These are phyloP conservation scores for Didymodactylos carnosus DNA, from an alignment of 2,888 invertebrate species.

Conservation along the genomic window DNA sequence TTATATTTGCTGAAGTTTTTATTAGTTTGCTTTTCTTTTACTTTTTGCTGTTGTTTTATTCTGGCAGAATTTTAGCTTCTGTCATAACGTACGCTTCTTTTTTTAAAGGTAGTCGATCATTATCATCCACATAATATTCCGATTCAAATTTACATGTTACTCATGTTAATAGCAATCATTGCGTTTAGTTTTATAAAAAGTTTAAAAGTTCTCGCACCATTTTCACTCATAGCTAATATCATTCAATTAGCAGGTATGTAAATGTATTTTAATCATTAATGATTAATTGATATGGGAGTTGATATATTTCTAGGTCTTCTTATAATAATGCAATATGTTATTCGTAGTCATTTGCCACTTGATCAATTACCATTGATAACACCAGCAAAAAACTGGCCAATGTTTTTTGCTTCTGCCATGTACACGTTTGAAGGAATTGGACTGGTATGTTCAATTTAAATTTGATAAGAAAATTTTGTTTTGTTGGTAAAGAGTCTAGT, in stretches of 20 bases:
- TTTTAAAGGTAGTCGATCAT: slow-evolving; percentile 17
- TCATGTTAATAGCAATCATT: slow-evolving; percentile 23
- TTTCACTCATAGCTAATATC: slow-evolving; percentile 62
- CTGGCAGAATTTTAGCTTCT: no score
- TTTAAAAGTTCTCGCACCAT: slow-evolving; percentile 56
- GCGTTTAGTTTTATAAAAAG: slow-evolving; percentile 40
- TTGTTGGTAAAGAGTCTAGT: no score
- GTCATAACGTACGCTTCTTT: no score
- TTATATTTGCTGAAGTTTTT: no score
- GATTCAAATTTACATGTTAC: slow-evolving; percentile 43
- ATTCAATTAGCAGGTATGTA: slow-evolving; percentile 57
- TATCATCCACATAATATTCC: slow-evolving; percentile 22
- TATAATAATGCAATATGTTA: slow-evolving; percentile 6
- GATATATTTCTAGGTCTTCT: neutral
- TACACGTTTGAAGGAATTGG: slow-evolving; percentile 83
- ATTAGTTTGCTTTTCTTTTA: no score
- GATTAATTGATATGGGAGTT: neutral
- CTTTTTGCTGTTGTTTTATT: no score
- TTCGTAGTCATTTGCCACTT: neutral
- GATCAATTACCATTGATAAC: slow-evolving; percentile 15
- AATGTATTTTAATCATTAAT: slow-evolving; percentile 21
- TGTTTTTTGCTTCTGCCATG: slow-evolving; percentile 81
- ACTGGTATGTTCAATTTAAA: slow-evolving; percentile 34
- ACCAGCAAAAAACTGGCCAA: slow-evolving; percentile 40
- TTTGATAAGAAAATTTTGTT: no score